These are phyloP conservation scores for Argyresthia albistria DNA, from an alignment of 2,888 invertebrate genomes.

Conservation along the genomic window DNA sequence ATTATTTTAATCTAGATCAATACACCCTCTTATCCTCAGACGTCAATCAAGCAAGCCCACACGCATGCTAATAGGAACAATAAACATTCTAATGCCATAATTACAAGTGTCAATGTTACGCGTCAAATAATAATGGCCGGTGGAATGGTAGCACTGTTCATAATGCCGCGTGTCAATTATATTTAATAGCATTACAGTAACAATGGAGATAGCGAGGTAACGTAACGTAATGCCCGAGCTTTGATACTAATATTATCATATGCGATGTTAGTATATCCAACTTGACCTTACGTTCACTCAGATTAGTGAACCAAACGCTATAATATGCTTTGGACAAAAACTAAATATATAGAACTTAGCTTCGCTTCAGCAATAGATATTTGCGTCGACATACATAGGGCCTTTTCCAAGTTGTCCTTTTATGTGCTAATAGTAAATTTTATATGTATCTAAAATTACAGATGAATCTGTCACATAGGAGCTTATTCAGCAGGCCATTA, in stretches of 20 bases:
- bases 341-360: no score
- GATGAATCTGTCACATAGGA: no score
- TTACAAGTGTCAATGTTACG: conserved; percentile 4
- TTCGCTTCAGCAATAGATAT: no score
- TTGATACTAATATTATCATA: conserved; percentile 30
- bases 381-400: no score
- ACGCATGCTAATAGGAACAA: conserved; percentile 2
- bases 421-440: no score
- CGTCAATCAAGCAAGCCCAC: conserved; percentile 4
- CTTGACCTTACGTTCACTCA: conserved; percentile 49
- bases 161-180: conserved; percentile 28
- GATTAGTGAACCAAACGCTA: no score
- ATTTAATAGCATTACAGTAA: conserved; percentile 33
- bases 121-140: conserved; percentile 5
- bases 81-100: conserved; percentile 5
- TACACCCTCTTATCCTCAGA: conserved; percentile 3
- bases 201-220: conserved; percentile 26
- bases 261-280: conserved; percentile 30
- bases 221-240: conserved; percentile 12
- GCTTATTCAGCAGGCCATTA: no score
- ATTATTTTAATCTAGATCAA: conserved; percentile 2
- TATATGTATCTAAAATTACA: no score
- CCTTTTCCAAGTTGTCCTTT: no score
- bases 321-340: no score
- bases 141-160: conserved; percentile 21